Percentiles rank a stretch among this genome's conserved stretches.
Conservation (phyloP, 2,888 invertebrate species). For the Aporophyla nigra region DNA sequence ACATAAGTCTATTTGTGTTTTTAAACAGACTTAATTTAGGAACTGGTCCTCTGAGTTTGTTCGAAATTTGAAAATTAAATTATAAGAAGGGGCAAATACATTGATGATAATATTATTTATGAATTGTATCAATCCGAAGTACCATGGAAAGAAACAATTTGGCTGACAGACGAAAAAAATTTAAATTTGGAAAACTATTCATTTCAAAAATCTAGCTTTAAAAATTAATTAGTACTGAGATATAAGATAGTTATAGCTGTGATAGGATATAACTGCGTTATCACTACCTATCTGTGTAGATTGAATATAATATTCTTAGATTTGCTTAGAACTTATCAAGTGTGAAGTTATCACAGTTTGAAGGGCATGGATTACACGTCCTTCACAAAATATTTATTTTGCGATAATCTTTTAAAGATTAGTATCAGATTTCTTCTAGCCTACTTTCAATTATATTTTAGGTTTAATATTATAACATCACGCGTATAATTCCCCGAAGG, state of each 20-base stretch:
- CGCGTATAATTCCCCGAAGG: neutral
- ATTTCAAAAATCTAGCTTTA: neutral
- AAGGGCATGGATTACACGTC: conserved; percentile 46
- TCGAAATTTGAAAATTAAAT: neutral
- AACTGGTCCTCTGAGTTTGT: neutral
- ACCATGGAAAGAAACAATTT: neutral
- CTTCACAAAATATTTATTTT: conserved; percentile 26
- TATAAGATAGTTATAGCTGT: neutral
- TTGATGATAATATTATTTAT: neutral
- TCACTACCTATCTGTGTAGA: conserved; percentile 10
- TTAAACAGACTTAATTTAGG: neutral
- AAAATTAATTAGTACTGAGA: neutral
- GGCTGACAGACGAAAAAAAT: neutral
- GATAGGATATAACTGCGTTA: conserved; percentile 7
- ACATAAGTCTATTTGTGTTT: neutral
- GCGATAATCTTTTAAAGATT: conserved; percentile 31
- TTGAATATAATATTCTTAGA: conserved; percentile 43
- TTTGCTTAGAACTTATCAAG: conserved; percentile 51
- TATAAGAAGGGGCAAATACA: neutral
- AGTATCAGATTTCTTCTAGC: conserved; percentile 2
- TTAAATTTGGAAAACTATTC: too few species aligned
- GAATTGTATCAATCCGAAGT: neutral
- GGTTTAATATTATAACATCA: neutral
- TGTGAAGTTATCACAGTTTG: conserved; percentile 36
- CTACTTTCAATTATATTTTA: neutral